Percentiles rank a stretch among this genome's conserved stretches.
Evolutionary conservation across 2,797 vertebrate species (phyloP).

Genomic region (Molothrus aeneus): DNA sequence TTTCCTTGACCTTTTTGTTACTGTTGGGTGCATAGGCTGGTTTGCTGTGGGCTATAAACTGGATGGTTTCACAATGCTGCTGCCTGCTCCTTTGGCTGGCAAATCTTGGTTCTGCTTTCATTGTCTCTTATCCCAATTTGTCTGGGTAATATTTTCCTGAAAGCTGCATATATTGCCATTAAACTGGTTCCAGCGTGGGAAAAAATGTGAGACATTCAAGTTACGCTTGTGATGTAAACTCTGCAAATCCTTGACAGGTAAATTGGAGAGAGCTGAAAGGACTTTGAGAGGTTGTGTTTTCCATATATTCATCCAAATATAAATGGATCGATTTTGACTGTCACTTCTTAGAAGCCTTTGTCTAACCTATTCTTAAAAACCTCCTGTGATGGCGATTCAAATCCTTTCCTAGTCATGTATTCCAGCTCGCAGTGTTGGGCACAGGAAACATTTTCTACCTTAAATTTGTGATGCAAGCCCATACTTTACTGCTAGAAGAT

Average conservation of each 20-base stretch:
- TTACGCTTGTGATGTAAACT: background rate
- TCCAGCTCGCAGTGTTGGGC: background rate
- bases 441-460: background rate
- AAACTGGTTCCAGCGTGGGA: background rate
- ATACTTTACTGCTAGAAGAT: background rate
- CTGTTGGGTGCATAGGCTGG: background rate
- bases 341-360: background rate
- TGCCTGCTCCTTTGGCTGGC: background rate
- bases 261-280: constrained; percentile 10
- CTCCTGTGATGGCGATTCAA: background rate
- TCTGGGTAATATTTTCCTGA: background rate
- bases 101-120: background rate
- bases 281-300: constrained; percentile 17
- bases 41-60: background rate
- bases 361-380: background rate
- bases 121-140: background rate
- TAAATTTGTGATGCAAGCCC: background rate
- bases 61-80: background rate
- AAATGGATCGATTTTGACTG: background rate
- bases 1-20: background rate
- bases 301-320: background rate
- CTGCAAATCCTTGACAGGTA: background rate
- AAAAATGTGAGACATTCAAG: background rate
- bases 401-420: background rate
- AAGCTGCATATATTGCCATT: background rate